phyloP scores from a whole-genome alignment of 2,797 vertebrate genomes.

The Calcarius lapponicus region DNA sequence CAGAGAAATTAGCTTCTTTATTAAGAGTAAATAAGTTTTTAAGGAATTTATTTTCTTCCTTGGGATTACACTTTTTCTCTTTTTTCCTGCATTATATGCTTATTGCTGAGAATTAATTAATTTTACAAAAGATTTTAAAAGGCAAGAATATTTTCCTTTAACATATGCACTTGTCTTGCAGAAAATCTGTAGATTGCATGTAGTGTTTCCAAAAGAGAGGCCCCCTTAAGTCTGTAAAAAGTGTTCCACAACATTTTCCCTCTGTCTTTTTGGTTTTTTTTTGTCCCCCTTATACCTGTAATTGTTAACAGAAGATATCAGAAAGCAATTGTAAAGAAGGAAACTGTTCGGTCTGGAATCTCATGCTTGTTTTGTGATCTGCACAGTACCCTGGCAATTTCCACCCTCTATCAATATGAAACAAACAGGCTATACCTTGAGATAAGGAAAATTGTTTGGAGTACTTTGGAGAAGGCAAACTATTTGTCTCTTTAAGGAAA shows the following conservation, averaged over 20 bases:
- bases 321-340: not conserved
- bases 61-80: not conserved
- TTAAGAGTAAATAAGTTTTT: not conserved
- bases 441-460: not conserved
- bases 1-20: not conserved
- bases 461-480: not conserved
- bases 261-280: not conserved
- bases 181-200: not conserved
- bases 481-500: not conserved
- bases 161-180: rapidly evolving
- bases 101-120: not conserved
- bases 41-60: not conserved
- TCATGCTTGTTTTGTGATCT: not conserved
- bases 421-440: not conserved
- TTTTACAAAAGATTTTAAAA: not conserved
- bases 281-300: not conserved
- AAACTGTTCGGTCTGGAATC: not conserved
- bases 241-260: not conserved
- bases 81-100: not conserved
- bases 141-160: not conserved
- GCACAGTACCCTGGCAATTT: not conserved
- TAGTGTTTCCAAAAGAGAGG: not conserved
- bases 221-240: not conserved
- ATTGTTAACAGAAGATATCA: not conserved
- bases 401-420: not conserved